Percentiles rank a stretch among this genome's conserved stretches.
These are phyloP conservation scores for Dynastes maya DNA, from an alignment of 2,888 invertebrate genomes.

Conservation along the genomic window DNA sequence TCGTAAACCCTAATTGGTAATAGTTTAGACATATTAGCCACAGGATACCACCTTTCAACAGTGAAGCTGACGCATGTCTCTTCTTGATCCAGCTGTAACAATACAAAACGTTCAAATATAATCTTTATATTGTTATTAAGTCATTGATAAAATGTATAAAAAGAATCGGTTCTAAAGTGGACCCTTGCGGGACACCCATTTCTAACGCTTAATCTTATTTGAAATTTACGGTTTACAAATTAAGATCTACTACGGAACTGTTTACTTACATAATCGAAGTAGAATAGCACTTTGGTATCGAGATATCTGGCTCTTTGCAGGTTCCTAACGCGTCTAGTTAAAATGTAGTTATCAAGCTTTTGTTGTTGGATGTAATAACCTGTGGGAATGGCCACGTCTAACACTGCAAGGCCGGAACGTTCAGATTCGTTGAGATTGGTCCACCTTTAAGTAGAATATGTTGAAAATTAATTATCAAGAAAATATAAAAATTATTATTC, in stretches of 20 bases:
- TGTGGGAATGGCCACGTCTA: slow-evolving; percentile 90
- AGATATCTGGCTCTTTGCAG: slow-evolving; percentile 89
- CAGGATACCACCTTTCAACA: slow-evolving; percentile 95
- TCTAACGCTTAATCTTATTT: background rate
- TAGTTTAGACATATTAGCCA: slow-evolving; percentile 96
- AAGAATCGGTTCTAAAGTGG: background rate
- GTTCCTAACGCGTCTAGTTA: slow-evolving; percentile 83
- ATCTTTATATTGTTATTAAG: no score
- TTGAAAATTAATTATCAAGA: no score
- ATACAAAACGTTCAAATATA: background rate
- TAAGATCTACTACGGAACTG: background rate
- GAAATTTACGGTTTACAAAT: no score
- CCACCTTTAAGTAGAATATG: slow-evolving; percentile 76
- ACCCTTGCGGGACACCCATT: background rate
- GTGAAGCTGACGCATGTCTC: slow-evolving; percentile 94
- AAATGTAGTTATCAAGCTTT: slow-evolving; percentile 87
- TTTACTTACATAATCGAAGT: slow-evolving; percentile 90
- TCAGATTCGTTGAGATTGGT: slow-evolving; percentile 83
- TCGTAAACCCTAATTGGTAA: slow-evolving; percentile 93
- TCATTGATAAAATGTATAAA: no score
- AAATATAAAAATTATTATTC: no score
- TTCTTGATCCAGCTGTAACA: slow-evolving; percentile 83
- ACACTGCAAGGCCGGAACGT: slow-evolving; percentile 89
- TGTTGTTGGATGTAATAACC: slow-evolving; percentile 95
- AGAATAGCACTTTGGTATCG: slow-evolving; percentile 89